Base-by-base conservation (phyloP, 2,797 vertebrate species). In the Orientallactaga sibirica region DNA sequence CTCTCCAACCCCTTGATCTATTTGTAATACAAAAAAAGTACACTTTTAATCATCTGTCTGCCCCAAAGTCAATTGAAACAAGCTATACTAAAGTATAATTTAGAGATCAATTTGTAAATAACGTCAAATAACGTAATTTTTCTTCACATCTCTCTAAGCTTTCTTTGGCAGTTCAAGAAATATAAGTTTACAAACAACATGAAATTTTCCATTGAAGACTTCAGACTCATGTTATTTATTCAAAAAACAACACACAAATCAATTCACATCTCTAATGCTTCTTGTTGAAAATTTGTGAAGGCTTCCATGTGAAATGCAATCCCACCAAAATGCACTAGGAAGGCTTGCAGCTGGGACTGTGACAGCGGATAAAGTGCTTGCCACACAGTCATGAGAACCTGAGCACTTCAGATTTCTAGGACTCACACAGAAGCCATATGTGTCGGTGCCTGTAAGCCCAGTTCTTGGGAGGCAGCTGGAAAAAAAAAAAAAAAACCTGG, bases 81-180 rank as follows among this genome's bases (percentile, higher is more conserved):
- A 83, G 12, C 6, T 73, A 43, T 1, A 52, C 10, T 33, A 74
- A 86, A 15, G 10, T 87, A 4, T 71, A 80, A 83, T 33, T 75
- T 71, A 41, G 18, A 88, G 29, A 75, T 83, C 86, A 89, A 79
- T 61, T 33, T 71, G 52, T 86, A 79, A 75, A 27, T 43, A 90
- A 29, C 11, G 29, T 29, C 55, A 1, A 66, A 88, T 27, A 71
- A 90, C 41, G 8, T 52, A 55, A 22, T 20, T 58, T 82, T 81
- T 68, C 81, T 86, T 90, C 24, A 66, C 73, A 80, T 66, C 33
- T 88, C 79, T 20, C 67, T 95, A 80, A 80, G 29, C 5, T 81
- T 86, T 55, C 55, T 90, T 64, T 58, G 33, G 9, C 70, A 58
- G 16, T 58, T 5, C n/a, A 85, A 93, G 43, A 93, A 92, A 52